Evolutionary conservation across 1,140 invertebrate genomes (phyloP), one percentile per base, ranked within the genome.

Genomic region (Centruroides sculpturatus): DNA sequence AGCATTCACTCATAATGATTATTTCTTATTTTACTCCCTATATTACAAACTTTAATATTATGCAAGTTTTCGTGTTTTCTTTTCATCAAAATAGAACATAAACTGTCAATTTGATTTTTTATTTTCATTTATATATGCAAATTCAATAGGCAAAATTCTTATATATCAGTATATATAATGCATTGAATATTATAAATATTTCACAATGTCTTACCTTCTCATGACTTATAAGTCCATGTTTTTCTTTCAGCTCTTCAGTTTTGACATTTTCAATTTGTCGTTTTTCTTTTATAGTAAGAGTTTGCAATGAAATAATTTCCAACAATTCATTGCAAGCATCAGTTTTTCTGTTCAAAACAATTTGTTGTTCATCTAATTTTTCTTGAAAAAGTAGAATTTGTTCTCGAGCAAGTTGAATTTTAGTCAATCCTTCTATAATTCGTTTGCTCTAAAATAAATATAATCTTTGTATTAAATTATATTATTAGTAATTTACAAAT

Each of bases 381-480:
- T 80, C 78, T 71, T 89, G 89, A 8, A 91, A 71, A 52, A 84
- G 78, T 35, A 80, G 79, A 47, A 89, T 69, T 69, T 87, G 83
- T 4, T 80, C 78, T 52, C 84, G 84, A 3, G 87, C 86, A 72
- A 90, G 86, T 11, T 81, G 83, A 55, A 90, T 88, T 74, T 89
- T 90, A 47, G 77, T 75, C 52, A 90, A 70, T 51, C 87, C 87
- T 67, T 82, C 82, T 53, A 76, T 76, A 8, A 87, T 69, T 66
- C 84, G 75, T 65, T 85, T 80, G 71, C 81, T 85, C 79, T 84
- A 66, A 41, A 41, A 41, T 41, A 41, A 41, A 6, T 8, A 41
- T 41, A 23, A 23, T 23, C 23, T 23, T 23, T 23, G 23, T 23
- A 23, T 23, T 23, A 23, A 23, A 23, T 23, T 23, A 23, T 23